Evolutionary conservation across 2,888 invertebrate species (phyloP).

Genomic region (Drosophila mimetica): DNA sequence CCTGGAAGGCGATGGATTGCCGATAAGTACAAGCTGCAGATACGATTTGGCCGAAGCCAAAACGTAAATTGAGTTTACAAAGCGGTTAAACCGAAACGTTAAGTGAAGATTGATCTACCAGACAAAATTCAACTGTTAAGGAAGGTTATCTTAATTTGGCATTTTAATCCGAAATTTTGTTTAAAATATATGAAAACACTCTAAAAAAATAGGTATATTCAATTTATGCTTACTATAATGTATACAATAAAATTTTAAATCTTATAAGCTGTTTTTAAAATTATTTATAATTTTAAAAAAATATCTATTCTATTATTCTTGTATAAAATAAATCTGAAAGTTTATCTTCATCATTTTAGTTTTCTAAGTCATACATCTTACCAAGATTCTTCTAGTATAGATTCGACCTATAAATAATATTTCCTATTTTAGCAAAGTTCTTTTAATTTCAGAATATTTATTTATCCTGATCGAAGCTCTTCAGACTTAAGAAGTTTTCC

Average conservation of each 20-base stretch:
- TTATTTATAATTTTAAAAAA: too few species aligned
- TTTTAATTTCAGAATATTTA: neutral
- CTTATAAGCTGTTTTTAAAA: too few species aligned
- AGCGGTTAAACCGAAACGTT: constrained; percentile 9
- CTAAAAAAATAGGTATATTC: too few species aligned
- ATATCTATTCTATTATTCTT: too few species aligned
- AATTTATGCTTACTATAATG: too few species aligned
- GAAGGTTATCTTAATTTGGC: neutral
- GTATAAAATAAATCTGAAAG: too few species aligned
- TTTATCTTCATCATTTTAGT: too few species aligned
- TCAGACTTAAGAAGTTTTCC: constrained; percentile 17
- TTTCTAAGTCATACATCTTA: too few species aligned
- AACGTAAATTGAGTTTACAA: constrained; percentile 57
- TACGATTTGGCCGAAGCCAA: constrained; percentile 48
- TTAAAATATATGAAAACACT: too few species aligned
- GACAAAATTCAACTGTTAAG: neutral
- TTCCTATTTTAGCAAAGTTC: too few species aligned
- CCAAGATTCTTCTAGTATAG: too few species aligned
- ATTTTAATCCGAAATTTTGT: neutral
- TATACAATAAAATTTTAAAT: too few species aligned
- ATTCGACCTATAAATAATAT: neutral
- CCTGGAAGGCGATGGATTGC: constrained; percentile 55
- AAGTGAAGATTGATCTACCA: constrained; percentile 20
- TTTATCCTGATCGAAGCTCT: neutral
- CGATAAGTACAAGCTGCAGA: constrained; percentile 54